phyloP scores from a whole-genome alignment of 1,140 invertebrate genomes.

The Panonychus citri region DNA sequence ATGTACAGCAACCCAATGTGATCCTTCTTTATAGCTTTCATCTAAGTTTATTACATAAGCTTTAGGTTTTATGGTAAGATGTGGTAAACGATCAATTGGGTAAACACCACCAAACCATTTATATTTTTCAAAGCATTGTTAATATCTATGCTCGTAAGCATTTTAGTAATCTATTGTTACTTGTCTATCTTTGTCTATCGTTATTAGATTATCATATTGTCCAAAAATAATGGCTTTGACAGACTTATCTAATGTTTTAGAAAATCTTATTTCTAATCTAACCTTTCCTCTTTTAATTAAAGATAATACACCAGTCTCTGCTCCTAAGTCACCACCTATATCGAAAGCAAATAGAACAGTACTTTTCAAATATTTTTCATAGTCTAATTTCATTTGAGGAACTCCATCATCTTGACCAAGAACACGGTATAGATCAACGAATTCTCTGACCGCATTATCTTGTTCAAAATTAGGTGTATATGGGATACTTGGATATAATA shows the following conservation, averaged over 20 bases:
- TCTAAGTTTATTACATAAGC: background rate
- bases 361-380: background rate
- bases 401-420: background rate
- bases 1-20: background rate
- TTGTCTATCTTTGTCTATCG: background rate
- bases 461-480: background rate
- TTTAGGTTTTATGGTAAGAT: background rate
- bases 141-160: background rate
- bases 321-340: background rate
- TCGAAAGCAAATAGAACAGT: background rate
- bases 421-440: background rate
- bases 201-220: background rate
- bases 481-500: background rate
- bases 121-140: background rate
- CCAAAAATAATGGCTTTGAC: background rate
- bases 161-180: background rate
- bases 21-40: background rate
- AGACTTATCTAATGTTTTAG: background rate
- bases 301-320: background rate
- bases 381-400: background rate
- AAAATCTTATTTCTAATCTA: background rate
- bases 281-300: background rate
- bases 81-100: background rate
- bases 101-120: background rate
- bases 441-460: background rate